Conservation (phyloP, 2,113 vertebrate species). For the Gallinago undulata region DNA sequence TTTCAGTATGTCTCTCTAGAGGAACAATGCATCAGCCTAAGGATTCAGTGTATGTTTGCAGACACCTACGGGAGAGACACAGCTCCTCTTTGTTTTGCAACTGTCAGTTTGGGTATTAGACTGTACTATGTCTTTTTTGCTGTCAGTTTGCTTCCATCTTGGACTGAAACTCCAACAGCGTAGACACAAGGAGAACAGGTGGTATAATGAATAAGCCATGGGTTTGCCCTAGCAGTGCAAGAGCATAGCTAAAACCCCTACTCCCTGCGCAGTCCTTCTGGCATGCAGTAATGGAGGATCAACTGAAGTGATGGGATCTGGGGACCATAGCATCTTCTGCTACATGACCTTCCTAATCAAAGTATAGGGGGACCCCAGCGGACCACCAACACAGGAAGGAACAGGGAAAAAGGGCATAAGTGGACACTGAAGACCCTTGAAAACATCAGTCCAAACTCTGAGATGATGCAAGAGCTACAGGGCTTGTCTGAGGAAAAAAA, state of each 20-base stretch:
- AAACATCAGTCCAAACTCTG: background rate
- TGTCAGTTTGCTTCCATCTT: background rate
- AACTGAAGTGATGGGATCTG: background rate
- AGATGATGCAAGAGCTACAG: background rate
- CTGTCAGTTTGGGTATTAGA: background rate
- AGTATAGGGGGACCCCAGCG: background rate
- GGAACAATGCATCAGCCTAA: background rate
- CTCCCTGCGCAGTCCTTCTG: background rate
- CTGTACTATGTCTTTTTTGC: background rate
- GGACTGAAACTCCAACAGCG: background rate
- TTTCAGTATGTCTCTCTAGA: background rate
- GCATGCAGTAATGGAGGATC: background rate
- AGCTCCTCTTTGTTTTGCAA: background rate
- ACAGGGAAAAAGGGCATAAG: background rate
- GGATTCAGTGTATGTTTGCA: background rate
- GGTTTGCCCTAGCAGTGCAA: background rate
- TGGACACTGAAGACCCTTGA: background rate
- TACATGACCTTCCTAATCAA: background rate
- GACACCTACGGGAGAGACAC: background rate
- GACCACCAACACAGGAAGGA: background rate
- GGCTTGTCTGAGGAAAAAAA: background rate
- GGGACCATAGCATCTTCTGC: background rate
- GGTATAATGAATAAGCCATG: background rate
- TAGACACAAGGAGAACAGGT: background rate
- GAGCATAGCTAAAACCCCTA: background rate